A percentile compares a stretch with the other conserved stretches of the same genome.
phyloP scores from a whole-genome alignment of 2,797 vertebrate species.

The Takifugu ocellatus region DNA sequence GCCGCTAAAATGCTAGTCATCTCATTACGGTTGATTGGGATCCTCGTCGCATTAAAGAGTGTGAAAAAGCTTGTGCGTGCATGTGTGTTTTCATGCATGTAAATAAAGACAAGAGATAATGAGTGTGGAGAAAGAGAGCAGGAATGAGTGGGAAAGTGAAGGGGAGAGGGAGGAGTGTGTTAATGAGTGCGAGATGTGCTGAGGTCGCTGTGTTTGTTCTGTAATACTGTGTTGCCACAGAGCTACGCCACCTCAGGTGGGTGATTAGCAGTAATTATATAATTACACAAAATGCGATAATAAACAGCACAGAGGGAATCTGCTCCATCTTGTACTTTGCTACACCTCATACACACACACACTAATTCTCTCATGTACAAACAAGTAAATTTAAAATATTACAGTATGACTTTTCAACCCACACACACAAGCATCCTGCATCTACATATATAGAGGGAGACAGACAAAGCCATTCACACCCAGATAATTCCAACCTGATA shows the following conservation, averaged over 20 bases:
- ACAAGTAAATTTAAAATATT: slow-evolving; percentile 50
- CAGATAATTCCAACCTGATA: slow-evolving; percentile 72
- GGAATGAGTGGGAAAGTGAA: slow-evolving; percentile 35
- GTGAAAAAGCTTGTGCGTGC: slow-evolving; percentile 35
- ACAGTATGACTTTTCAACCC: slow-evolving; percentile 20
- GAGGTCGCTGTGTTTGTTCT: slow-evolving; percentile 77
- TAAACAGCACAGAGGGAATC: slow-evolving; percentile 79
- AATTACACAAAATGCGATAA: slow-evolving; percentile 85
- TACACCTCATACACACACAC: slow-evolving; percentile 42
- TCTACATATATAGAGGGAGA: slow-evolving; percentile 32
- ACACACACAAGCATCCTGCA: slow-evolving; percentile 8
- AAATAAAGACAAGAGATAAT: slow-evolving; percentile 73
- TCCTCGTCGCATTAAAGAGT: slow-evolving; percentile 59
- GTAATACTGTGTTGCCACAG: slow-evolving; percentile 73
- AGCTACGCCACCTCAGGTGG: slow-evolving; percentile 80
- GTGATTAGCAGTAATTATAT: slow-evolving; percentile 83
- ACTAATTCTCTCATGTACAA: slow-evolving; percentile 39
- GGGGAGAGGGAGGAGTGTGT: slow-evolving; percentile 65
- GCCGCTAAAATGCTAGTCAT: slow-evolving; percentile 55
- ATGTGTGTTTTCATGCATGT: slow-evolving; percentile 69
- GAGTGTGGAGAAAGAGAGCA: slow-evolving; percentile 54
- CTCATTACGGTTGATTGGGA: slow-evolving; percentile 68
- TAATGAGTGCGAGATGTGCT: slow-evolving; percentile 75
- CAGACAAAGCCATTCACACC: slow-evolving; percentile 52
- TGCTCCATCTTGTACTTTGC: slow-evolving; percentile 62